Percentiles rank a stretch among this genome's conserved stretches.
These are phyloP conservation scores for Chascanopsetta lugubris DNA, from an alignment of 2,113 vertebrate species.

Conservation along the genomic window DNA sequence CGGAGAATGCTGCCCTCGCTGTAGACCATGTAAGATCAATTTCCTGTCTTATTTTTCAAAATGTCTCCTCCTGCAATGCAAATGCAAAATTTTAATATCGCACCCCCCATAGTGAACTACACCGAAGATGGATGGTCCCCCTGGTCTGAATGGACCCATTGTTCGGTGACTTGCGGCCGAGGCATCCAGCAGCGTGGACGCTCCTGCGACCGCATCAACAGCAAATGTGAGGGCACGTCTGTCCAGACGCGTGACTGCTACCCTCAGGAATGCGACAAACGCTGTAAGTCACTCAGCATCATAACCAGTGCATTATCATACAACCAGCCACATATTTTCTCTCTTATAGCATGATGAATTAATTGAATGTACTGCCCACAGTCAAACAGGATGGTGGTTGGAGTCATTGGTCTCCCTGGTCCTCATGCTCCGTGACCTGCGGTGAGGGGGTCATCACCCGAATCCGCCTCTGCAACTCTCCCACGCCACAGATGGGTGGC, in stretches of 20 bases:
- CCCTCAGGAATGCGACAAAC: slow-evolving; percentile 95
- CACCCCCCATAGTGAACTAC: slow-evolving; percentile 79
- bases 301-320: background rate
- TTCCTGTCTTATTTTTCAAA: background rate
- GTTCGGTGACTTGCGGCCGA: slow-evolving; percentile 93
- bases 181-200: slow-evolving; percentile 97
- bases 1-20: slow-evolving; percentile 97
- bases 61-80: slow-evolving; percentile 11
- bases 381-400: slow-evolving; percentile 98
- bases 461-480: slow-evolving; percentile 98
- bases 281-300: slow-evolving; percentile 86
- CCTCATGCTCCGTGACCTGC: slow-evolving; percentile 95
- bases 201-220: slow-evolving; percentile 98
- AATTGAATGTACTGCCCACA: slow-evolving; percentile 63
- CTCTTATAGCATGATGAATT: slow-evolving; percentile 8
- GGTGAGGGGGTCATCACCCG: slow-evolving; percentile 93
- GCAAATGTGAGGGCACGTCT: slow-evolving; percentile 94
- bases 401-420: slow-evolving; percentile 99
- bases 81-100: background rate
- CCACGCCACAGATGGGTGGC: slow-evolving; percentile 95
- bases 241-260: slow-evolving; percentile 98
- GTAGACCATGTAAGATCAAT: slow-evolving; percentile 87
- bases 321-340: slow-evolving; percentile 16
- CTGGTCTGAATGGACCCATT: slow-evolving; percentile 98
- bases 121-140: slow-evolving; percentile 95